Base-by-base conservation (phyloP, 2,113 vertebrate species). In the Butorides virescens region DNA sequence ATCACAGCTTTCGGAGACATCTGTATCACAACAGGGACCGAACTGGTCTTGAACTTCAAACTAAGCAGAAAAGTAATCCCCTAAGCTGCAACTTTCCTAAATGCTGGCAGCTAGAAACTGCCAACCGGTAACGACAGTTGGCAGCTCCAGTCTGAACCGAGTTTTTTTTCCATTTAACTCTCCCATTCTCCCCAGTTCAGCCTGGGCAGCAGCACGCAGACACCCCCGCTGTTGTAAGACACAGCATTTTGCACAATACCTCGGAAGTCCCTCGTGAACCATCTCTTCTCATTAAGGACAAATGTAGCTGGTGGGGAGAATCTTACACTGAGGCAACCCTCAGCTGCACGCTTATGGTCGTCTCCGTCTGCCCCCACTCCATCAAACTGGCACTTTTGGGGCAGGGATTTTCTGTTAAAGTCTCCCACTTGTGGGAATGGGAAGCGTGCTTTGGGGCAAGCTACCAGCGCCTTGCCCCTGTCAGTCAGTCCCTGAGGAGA, bases 71-170 rank as follows among this genome's bases (percentile, higher is more conserved):
- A 77, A 93, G 47, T 72, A 93, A 91, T 79, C 88, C 83, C 74
- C n/a, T 82, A 78, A 91, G 36, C 68, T 81, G 86, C 74, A 91
- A 92, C 76, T 93, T 85, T 89, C 70, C 86, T 63, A 87, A 96
- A 47, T 20, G 86, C 86, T 76, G 86, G 78, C 91, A 90, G 94
- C 78, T 61, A 61, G 55, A 22, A 87, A 37, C 86, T 70, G 78
- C 95, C 74, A 94, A 75, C 72, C 10, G 6, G 89, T 90, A 95
- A 93, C 0, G 0, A 73, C 79, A 91, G 76, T 49, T 89, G 76
- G 94, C 96, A 95, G 86, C 91, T 77, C 79, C 0, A 0, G 17
- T 7, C 63, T 86, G 61, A 81, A 27, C 44, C 2, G 44, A 81
- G 55, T 2, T 0, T 15, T 77, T 87, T 85, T 90, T 65, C 47